These are phyloP conservation scores for Connochaetes taurinus DNA, from an alignment of 2,113 vertebrate species.

Conservation along the genomic window DNA sequence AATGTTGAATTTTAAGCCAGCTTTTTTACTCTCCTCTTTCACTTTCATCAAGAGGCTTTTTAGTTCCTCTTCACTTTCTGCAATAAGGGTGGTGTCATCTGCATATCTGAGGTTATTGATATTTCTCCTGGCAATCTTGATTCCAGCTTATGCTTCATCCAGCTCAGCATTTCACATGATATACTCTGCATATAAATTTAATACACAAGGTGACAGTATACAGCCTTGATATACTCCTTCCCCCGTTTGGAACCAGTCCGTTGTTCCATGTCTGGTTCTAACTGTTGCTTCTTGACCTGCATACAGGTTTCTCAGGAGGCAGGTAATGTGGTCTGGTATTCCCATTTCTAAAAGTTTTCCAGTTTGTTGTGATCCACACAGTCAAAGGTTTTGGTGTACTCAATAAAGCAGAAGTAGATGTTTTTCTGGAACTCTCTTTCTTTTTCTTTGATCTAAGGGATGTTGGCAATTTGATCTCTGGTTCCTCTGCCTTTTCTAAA, in stretches of 20 bases:
- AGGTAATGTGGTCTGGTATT: neutral
- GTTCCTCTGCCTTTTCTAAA: neutral
- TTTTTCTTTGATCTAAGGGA: neutral
- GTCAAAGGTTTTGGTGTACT: neutral
- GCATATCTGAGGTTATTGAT: neutral
- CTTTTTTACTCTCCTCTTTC: neutral
- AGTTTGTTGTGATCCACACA: neutral
- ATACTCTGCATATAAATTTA: neutral
- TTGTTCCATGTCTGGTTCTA: neutral
- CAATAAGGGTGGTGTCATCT: neutral
- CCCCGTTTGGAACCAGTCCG: neutral
- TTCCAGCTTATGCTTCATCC: neutral
- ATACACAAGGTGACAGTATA: neutral
- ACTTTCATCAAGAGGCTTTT: neutral
- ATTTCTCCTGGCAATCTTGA: neutral
- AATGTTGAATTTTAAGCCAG: neutral
- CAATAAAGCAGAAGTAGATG: neutral
- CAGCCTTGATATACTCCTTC: neutral
- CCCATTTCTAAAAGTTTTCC: neutral
- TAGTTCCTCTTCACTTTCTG: neutral
- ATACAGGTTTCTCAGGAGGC: neutral
- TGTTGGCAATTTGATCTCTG: neutral
- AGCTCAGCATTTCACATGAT: neutral
- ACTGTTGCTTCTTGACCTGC: neutral
- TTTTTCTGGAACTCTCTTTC: neutral